These are phyloP conservation scores for Dromius quadrimaculatus DNA, from an alignment of 2,888 invertebrate genomes.

Conservation along the genomic window DNA sequence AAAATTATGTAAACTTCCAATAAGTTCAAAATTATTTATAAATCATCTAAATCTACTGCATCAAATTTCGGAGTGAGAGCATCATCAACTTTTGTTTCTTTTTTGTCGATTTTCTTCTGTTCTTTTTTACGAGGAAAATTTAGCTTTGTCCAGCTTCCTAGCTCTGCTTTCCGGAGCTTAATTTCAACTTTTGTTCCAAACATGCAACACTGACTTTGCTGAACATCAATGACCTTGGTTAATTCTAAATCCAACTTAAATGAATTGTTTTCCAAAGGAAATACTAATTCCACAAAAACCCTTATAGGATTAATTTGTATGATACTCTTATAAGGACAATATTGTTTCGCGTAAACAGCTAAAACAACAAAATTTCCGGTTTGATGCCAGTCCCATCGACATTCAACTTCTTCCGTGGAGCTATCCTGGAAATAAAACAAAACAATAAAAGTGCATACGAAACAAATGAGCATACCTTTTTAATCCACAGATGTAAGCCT, in stretches of 20 bases:
- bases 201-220: constrained; percentile 81
- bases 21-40: no score
- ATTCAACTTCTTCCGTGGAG: constrained; percentile 68
- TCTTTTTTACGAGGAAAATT: constrained; percentile 70
- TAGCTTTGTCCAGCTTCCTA: constrained; percentile 84
- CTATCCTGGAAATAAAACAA: constrained; percentile 58
- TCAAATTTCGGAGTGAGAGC: constrained; percentile 69
- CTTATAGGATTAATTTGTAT: constrained; percentile 89
- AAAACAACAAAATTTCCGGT: constrained; percentile 87
- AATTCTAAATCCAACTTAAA: constrained; percentile 85
- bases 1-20: no score
- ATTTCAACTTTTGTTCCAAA: constrained; percentile 93
- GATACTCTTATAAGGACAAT: constrained; percentile 80
- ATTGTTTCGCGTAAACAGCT: constrained; percentile 91
- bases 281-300: constrained; percentile 79
- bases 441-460: neutral
- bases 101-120: constrained; percentile 57
- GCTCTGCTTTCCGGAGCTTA: constrained; percentile 87
- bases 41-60: constrained; percentile 81
- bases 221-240: constrained; percentile 82
- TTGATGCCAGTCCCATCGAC: constrained; percentile 97
- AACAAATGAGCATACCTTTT: constrained; percentile 70
- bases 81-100: constrained; percentile 63
- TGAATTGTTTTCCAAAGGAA: constrained; percentile 80
- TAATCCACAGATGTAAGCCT: constrained; percentile 89